Evolutionary conservation across 35 echinoderm and acorn worm genomes (phyloP).

Genomic region (Strongylocentrotus purpuratus): DNA sequence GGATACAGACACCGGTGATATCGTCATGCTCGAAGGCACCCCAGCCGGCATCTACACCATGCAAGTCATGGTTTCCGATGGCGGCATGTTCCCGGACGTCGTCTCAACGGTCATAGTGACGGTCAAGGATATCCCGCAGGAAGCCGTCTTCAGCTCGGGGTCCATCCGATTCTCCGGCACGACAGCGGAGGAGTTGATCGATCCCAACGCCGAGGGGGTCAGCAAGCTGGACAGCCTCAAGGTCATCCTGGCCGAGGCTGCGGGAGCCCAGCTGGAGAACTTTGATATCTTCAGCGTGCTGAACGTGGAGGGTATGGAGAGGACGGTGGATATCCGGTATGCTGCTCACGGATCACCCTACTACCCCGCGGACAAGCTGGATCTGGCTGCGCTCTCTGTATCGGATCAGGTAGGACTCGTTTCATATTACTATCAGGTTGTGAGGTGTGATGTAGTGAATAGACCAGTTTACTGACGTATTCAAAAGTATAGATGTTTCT

Average conservation of each 20-base stretch:
- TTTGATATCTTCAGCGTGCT: conserved; percentile 95
- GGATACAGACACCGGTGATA: conserved; percentile 68
- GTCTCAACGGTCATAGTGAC: conserved; percentile 64
- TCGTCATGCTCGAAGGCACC: conserved; percentile 72
- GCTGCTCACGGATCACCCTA: conserved; percentile 97
- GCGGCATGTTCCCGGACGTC: conserved; percentile 41
- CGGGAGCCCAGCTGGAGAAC: conserved; percentile 77
- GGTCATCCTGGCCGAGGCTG: conserved; percentile 60
- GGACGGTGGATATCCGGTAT: conserved; percentile 77
- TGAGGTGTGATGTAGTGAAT: background rate
- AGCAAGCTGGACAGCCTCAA: conserved; percentile 68
- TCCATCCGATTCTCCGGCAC: conserved; percentile 74
- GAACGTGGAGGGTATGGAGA: conserved; percentile 62
- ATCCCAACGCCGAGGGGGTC: background rate
- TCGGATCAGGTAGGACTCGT: conserved; percentile 48
- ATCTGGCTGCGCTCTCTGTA: conserved; percentile 61
- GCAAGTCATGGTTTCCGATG: conserved; percentile 68
- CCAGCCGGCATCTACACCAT: conserved; percentile 68
- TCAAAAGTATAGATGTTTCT: too few species aligned
- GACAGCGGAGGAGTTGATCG: conserved; percentile 81
- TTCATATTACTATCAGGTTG: background rate
- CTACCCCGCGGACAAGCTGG: conserved; percentile 82
- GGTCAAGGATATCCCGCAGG: conserved; percentile 78
- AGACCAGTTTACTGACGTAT: too few species aligned
- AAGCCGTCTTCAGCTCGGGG: conserved; percentile 90